Evolutionary conservation across 2,888 invertebrate genomes (phyloP), one percentile per base, ranked within the genome.

Genomic region (Atherix ibis): DNA sequence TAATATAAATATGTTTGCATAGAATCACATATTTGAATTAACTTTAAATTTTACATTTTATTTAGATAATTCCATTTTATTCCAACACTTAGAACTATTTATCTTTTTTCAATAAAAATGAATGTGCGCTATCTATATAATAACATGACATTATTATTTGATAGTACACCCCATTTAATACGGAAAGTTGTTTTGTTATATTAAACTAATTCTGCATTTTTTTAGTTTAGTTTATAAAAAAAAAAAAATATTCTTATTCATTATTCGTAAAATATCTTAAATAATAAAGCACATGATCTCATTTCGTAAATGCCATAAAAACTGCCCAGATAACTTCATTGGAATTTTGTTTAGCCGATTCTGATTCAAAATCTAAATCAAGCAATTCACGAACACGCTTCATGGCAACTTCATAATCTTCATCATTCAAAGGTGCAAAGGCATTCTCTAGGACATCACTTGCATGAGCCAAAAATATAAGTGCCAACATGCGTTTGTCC

Each of bases 401-500:
- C 78, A 95, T 97, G 40, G 97, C 98, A 48, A 97, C 68, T 65
- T 97, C 95, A 58, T 97, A 97, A 64, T 95, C 95, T 53, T 95
- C 94, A 50, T 92, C 91, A 33, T 85, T 87, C 9, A 99, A 71
- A 3, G 97, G 94, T 15, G 94, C 92, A 63, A 99, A 98, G 34
- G 98, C 98, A 64, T 99, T 99, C 66, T 99, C 98, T 36, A 99
- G 70, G 16, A 99, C 98, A 63, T 99, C 98, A 34, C 94, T 92
- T 6, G 95, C 91, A 60, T 99, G 95, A 17, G 97, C 94, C 48
- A 98, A 68, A 63, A 91, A 84, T 54, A 98, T 77, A 40, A 99
- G 70, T 29, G 95, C 84, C 51, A 99, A 65, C 57, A 89, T 80
- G 35, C 97, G 74, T 61, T 84, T 88, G 59, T 98, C 95, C 74